A percentile compares a stretch with the other conserved stretches of the same genome.
Evolutionary conservation across 2,113 vertebrate genomes (phyloP).

Genomic region (Poicephalus meyeri): DNA sequence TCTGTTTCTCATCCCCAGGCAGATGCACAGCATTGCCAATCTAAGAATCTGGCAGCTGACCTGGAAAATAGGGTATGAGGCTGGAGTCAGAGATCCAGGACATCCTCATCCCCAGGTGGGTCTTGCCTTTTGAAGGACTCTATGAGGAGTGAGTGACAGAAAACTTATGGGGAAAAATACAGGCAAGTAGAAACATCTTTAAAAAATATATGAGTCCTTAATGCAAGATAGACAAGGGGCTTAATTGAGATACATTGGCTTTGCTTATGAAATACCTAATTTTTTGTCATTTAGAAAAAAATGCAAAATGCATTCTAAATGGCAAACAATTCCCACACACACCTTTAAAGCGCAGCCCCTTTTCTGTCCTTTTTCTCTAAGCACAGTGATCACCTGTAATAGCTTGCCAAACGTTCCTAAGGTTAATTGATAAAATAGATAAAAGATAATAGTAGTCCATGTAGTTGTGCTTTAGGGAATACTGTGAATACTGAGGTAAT

Average conservation of each 20-base stretch:
- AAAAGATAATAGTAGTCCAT: slow-evolving; percentile 17
- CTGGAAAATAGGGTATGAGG: not conserved
- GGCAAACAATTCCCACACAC: not conserved
- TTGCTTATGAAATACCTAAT: not conserved
- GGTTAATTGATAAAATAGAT: slow-evolving; percentile 49
- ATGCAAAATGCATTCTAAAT: not conserved
- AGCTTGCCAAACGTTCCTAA: not conserved
- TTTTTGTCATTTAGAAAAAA: not conserved
- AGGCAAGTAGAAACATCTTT: not conserved
- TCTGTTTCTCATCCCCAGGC: not conserved
- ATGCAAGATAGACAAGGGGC: not conserved
- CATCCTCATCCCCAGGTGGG: not conserved
- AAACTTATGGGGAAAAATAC: not conserved
- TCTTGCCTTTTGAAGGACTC: not conserved
- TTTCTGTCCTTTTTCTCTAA: not conserved
- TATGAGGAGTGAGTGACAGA: not conserved
- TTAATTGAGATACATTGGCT: not conserved
- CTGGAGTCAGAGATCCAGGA: not conserved
- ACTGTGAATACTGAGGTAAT: slow-evolving; percentile 40
- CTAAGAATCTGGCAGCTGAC: not conserved
- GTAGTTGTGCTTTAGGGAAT: slow-evolving; percentile 27
- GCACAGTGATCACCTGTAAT: not conserved
- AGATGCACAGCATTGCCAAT: not conserved
- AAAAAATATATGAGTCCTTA: not conserved
- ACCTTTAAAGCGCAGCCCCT: not conserved